Base-by-base conservation (phyloP, 1,140 invertebrate genomes). In the Nomia melanderi region DNA sequence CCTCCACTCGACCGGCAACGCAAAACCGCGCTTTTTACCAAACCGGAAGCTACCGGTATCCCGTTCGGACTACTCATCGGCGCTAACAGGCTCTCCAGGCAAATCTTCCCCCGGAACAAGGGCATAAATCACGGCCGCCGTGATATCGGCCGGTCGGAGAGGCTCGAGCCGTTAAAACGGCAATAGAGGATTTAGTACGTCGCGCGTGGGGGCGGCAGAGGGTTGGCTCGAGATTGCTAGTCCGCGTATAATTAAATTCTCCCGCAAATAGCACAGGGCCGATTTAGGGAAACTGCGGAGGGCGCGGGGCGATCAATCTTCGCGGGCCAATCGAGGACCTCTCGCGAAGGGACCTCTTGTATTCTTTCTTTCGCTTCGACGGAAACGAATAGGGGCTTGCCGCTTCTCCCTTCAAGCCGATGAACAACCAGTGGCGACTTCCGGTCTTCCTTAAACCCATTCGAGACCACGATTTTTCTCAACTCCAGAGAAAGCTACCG, bases 231-330 rank as follows among this genome's bases (percentile, higher is more conserved):
- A 39, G 25, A 70, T 60, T 77, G 54, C 33, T 33, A 36, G 9
- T 6, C 9, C 47, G 27, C 53, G 69, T 63, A 67, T 84, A 84
- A 84, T 84, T 84, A 83, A 84, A 84, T 84, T 80, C 77, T 57
- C 47, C 20, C 23, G 41, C 66, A 77, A 84, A 77, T 80, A 64
- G 65, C 57, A 8, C 44, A 5, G 4, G 3, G 50, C 29, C 36
- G 80, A 79, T 82, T 83, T 82, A 53, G 70, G 70, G 65, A 83
- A 75, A 78, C 75, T 33, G 47, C n/a, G 11, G 17, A 57, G 31
- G 53, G 20, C 23, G 59, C n/a, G 23, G 44, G 41, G 50, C 53
- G 70, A 84, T 84, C 82, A 76, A 83, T 84, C 73, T 77, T 64
- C n/a, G n/a, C 60, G 17, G 14, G 25, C 29, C 17, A 27, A 66